Evolutionary conservation across 53 echinoderm and acorn worm genomes (phyloP).

Genomic region (Antedon mediterranea): DNA sequence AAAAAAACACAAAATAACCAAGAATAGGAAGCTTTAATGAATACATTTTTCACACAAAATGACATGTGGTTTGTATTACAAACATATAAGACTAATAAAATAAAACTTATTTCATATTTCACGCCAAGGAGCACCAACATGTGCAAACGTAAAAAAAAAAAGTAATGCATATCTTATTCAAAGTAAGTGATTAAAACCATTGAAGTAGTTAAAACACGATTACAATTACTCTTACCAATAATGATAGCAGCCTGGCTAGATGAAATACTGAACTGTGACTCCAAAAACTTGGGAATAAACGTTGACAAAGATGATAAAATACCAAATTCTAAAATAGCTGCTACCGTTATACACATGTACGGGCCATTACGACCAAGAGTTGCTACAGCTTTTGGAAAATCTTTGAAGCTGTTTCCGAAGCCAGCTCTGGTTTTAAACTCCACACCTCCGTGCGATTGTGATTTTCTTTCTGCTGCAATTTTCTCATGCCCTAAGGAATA

Average conservation of each 20-base stretch:
- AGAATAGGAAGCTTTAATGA: no score
- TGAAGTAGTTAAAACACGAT: no score
- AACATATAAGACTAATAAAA: no score
- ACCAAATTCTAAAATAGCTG: background rate
- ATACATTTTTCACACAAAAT: no score
- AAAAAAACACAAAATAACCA: no score
- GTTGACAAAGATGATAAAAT: background rate
- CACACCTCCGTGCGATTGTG: constrained; percentile 1
- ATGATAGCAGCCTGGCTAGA: constrained; percentile 1
- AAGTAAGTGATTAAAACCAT: no score
- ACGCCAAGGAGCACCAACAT: no score
- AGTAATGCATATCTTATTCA: no score
- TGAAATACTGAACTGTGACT: constrained; percentile 3
- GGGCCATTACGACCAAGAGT: background rate
- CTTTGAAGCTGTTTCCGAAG: constrained; percentile 1
- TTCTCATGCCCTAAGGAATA: constrained; percentile 11
- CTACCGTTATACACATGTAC: constrained; percentile 1
- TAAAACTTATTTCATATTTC: no score
- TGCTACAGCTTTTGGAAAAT: background rate
- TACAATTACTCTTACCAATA: constrained; percentile 7
- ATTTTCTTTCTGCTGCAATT: constrained; percentile 12
- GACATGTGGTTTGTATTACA: no score
- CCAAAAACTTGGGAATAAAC: constrained; percentile 4
- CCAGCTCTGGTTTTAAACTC: background rate
- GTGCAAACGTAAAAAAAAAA: no score